phyloP scores from a whole-genome alignment of 1,140 invertebrate genomes.

The Pseudachorutes palmiensis region DNA sequence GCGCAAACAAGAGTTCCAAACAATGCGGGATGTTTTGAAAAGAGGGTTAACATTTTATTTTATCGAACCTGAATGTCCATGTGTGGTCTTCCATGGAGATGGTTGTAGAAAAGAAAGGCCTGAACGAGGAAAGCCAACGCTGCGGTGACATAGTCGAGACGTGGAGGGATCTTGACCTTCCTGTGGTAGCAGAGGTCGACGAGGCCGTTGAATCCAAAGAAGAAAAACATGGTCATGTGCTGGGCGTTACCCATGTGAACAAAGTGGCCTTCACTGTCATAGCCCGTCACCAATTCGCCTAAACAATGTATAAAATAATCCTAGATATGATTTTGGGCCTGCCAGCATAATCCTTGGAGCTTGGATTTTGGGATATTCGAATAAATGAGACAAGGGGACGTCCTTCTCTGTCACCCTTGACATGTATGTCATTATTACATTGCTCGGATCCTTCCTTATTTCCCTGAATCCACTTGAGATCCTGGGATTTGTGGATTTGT shows the following conservation, averaged over 20 bases:
- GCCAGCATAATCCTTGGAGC: too few relatives aligned
- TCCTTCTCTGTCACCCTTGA: too few relatives aligned
- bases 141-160: conserved; percentile 44
- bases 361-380: too few relatives aligned
- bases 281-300: conserved; percentile 44
- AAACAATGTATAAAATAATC: conserved; percentile 4
- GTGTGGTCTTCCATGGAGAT: conserved; percentile 46
- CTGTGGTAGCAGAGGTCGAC: conserved; percentile 45
- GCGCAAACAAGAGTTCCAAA: background rate
- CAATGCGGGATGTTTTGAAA: background rate
- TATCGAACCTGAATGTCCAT: conserved; percentile 44
- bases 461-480: too few relatives aligned
- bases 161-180: conserved; percentile 41
- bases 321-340: background rate
- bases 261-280: conserved; percentile 42
- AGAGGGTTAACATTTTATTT: background rate
- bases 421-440: too few relatives aligned
- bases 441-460: too few relatives aligned
- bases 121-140: conserved; percentile 45
- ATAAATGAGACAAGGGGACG: too few relatives aligned
- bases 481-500: too few relatives aligned
- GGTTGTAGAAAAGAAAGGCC: conserved; percentile 47
- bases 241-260: conserved; percentile 44
- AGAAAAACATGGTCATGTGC: conserved; percentile 51
- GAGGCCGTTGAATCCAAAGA: conserved; percentile 46